These are phyloP conservation scores for Epizoanthus fatuus DNA, from an alignment of 92 coral and sea anemone genomes.

Conservation along the genomic window DNA sequence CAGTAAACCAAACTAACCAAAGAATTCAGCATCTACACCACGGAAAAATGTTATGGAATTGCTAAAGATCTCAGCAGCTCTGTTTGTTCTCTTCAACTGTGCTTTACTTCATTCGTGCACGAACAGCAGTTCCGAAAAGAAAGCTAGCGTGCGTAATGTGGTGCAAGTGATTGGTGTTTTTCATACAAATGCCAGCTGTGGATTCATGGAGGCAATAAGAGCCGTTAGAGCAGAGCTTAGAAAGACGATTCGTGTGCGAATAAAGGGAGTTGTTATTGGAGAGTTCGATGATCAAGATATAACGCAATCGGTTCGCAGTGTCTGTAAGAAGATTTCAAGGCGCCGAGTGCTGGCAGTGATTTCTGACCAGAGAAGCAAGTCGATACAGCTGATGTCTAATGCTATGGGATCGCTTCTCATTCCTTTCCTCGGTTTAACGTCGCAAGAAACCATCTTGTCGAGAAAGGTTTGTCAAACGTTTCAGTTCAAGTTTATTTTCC, in stretches of 20 bases:
- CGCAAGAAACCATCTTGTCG: background rate
- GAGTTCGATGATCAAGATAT: background rate
- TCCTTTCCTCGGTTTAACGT: background rate
- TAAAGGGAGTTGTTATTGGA: background rate
- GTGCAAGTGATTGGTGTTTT: constrained; percentile 1
- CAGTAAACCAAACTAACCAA: too few relatives aligned
- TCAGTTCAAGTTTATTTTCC: background rate
- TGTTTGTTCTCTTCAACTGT: background rate
- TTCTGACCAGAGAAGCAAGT: constrained; percentile 8
- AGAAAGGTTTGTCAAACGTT: constrained; percentile 11
- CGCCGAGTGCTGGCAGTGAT: background rate
- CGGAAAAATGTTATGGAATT: background rate
- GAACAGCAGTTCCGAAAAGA: background rate
- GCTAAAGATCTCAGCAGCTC: background rate
- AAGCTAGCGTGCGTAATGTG: background rate
- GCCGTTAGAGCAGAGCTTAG: background rate
- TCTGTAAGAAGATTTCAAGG: background rate
- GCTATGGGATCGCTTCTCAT: background rate
- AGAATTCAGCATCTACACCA: too few relatives aligned
- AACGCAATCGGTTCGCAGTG: background rate
- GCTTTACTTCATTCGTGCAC: background rate
- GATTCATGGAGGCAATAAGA: constrained; percentile 1
- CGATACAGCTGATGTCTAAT: background rate
- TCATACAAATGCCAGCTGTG: background rate
- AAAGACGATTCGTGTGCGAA: background rate